Base-by-base conservation (phyloP, 2,797 vertebrate genomes). In the Cheirogaleus major region DNA sequence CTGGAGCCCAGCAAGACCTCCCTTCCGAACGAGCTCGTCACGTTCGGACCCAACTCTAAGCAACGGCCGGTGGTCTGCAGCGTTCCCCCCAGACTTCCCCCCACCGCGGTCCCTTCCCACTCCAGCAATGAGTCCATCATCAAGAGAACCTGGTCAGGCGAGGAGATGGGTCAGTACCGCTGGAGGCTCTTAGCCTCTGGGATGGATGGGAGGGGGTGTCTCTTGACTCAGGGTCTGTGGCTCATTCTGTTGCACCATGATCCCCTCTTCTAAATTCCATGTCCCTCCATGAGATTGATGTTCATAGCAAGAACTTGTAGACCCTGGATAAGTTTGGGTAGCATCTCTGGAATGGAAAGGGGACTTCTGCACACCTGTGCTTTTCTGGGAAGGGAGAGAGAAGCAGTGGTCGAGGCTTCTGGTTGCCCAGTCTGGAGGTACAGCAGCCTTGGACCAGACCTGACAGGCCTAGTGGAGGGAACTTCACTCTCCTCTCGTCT, bases 41-140 rank as follows among this genome's bases (percentile, higher is more conserved):
- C 99, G 61, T 99, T 99, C 78, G 98, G 98, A 52, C 97, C 98
- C 0, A 97, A 97, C 91, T 98, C 98, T 0, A 99, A 99, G 98
- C 98, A 98, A 2, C 99, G 99, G 55, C 99, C 99, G 13, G 99
- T 99, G 0, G 99, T 99, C 95, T 99, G 99, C 98, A 99, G 99
- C 0, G 99, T 99, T 93, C 99, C 99, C 14, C 99, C 99, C n/a
- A 99, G 99, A 97, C 98, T 99, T 38, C 99, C 99, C 0, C 98
- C 98, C 0, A 96, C 97, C 0, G 98, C 98, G 0, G 99, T 99
- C 0, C 98, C 99, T 0, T 99, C 99, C 95, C 99, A 98, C 97
- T 99, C 99, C 0, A 99, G 99, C 98, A 99, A 99, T 0, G 99
- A 99, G 97, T 99, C 99, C 61, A 98, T 99, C 98, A 97, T 99